phyloP scores from a whole-genome alignment of 2,888 invertebrate genomes.

The Heliconius cydno region DNA sequence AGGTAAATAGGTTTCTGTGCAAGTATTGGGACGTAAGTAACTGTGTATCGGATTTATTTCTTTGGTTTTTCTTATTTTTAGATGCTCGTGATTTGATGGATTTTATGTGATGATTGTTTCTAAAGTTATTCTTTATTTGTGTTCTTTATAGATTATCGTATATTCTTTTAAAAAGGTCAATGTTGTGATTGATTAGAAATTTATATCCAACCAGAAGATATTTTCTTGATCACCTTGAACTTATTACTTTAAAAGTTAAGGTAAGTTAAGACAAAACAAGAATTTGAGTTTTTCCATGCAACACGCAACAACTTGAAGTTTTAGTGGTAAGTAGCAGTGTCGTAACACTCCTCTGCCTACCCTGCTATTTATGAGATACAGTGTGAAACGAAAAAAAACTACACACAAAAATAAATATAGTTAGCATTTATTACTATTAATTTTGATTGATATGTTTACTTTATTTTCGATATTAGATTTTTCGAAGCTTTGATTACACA shows the following conservation, averaged over 20 bases:
- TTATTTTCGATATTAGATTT: constrained; percentile 47
- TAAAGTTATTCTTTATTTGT: too few species aligned
- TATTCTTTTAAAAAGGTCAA: too few species aligned
- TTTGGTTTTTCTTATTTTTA: neutral
- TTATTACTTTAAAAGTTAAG: too few species aligned
- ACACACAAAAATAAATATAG: neutral
- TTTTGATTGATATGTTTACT: constrained; percentile 37
- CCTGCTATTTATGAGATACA: neutral
- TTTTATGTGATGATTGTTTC: too few species aligned
- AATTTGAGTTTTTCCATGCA: too few species aligned
- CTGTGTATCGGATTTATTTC: neutral
- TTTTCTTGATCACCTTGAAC: too few species aligned
- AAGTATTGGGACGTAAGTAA: neutral
- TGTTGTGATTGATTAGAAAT: too few species aligned
- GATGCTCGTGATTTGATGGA: neutral
- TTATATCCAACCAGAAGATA: too few species aligned
- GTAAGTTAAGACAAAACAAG: too few species aligned
- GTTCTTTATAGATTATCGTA: too few species aligned
- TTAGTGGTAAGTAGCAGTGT: neutral
- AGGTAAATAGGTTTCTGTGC: neutral
- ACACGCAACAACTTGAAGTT: too few species aligned
- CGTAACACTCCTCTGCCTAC: neutral
- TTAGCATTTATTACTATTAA: constrained; percentile 33
- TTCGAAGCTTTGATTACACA: constrained; percentile 47
- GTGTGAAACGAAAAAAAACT: neutral